Conservation (phyloP, 2,113 vertebrate genomes). For the Eulemur macaco region DNA sequence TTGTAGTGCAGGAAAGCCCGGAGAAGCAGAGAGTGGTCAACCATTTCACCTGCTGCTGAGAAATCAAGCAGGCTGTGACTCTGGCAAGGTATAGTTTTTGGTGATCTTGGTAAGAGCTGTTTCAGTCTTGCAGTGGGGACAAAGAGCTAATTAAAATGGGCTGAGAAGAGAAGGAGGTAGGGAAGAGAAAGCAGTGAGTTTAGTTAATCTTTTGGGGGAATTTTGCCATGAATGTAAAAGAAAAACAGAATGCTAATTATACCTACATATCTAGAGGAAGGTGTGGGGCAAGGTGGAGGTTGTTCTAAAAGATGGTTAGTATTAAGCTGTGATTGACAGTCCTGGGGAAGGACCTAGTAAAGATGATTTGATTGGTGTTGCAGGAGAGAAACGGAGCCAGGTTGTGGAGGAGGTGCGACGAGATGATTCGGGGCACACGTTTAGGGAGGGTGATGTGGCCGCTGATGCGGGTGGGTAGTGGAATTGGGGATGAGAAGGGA, state of each 20-base stretch:
- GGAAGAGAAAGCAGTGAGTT: not conserved
- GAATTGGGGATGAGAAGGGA: not conserved
- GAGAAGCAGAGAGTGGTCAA: not conserved
- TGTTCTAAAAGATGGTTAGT: not conserved
- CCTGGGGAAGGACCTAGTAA: not conserved
- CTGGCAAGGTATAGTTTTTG: too few species aligned
- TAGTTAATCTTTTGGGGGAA: not conserved
- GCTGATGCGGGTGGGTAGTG: not conserved
- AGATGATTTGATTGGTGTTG: not conserved
- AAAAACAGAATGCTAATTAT: not conserved
- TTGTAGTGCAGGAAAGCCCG: too few species aligned
- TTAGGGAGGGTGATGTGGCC: too few species aligned
- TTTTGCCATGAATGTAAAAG: not conserved
- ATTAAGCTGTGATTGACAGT: not conserved
- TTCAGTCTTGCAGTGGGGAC: not conserved
- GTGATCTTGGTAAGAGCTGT: not conserved
- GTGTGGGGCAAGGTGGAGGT: not conserved
- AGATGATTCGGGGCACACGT: accelerated
- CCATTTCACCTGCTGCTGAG: not conserved
- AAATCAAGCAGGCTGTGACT: not conserved
- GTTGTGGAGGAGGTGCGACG: not conserved
- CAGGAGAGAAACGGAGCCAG: not conserved
- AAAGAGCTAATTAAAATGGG: not conserved
- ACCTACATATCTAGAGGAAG: not conserved
- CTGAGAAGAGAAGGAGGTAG: not conserved